Evolutionary conservation across 2,888 invertebrate species (phyloP), one percentile per base, ranked within the genome.

Genomic region (Strigamia transsilvanica): DNA sequence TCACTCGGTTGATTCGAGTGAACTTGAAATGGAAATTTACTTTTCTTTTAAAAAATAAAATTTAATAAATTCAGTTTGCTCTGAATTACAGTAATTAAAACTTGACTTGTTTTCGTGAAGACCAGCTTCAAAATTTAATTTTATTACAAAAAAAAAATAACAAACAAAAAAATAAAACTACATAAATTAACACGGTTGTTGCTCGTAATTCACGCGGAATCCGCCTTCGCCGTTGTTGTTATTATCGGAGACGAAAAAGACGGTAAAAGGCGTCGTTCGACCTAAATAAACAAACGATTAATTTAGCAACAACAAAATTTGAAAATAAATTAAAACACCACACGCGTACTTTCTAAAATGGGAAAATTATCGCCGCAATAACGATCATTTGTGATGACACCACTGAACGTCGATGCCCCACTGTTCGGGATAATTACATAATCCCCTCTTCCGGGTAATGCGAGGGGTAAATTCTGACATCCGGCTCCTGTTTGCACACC

Each of bases 191-290:
- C 81, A 81, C 9, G 81, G 61, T 21, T 41, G 38, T 23, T 81
- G 81, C 32, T 81, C 81, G 23, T 66, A 81, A 32, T 81, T 81
- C 18, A 81, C 5, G 9, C 81, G 81, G n/a, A 81, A 81, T 2
- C 81, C 81, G 12, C 81, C 81, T 81, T 81, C 81, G 15, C 81
- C 81, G 66, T 81, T 81, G 66, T 81, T 81, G 41, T 81, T 81
- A 41, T 61, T 66, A 18, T 81, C 81, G 15, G 66, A 66, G 10
- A 66, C 38, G 42, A 81, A 81, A 15, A 34, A 38, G 0, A 66
- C 66, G n/a, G 42, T 9, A 18, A 21, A 81, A 10, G 81, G 81
- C 13, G 38, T 12, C 9, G 81, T 38, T 61, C 81, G 81, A 38
- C 34, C 81, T 81, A 32, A 46, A 23, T 80, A 46, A 21, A 41